phyloP scores from a whole-genome alignment of 53 echinoderm and acorn worm species.

The Paracentrotus lividus region DNA sequence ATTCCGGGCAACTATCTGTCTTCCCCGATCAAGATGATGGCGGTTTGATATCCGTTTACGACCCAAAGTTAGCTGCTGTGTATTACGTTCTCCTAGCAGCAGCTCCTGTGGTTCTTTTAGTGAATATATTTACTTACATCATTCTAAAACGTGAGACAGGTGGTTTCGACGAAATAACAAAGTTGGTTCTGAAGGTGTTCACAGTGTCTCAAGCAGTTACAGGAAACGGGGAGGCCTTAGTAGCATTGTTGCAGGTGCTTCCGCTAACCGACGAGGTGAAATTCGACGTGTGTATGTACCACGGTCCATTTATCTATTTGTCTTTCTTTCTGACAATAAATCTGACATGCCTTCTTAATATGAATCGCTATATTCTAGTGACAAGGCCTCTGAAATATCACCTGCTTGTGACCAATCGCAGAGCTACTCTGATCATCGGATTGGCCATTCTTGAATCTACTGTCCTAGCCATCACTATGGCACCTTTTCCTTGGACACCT shows the following conservation, averaged over 20 bases:
- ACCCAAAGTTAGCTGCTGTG: not conserved
- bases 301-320: not conserved
- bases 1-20: too few relatives aligned
- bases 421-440: not conserved
- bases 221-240: not conserved
- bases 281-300: not conserved
- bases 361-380: not conserved
- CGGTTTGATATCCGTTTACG: not conserved
- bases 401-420: slow-evolving; percentile 4
- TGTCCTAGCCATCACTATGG: not conserved
- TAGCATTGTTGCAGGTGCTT: not conserved
- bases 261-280: not conserved
- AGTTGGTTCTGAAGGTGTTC: not conserved
- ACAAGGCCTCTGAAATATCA: not conserved
- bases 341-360: slow-evolving; percentile 1
- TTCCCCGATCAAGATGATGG: too few relatives aligned
- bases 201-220: not conserved
- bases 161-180: slow-evolving; percentile 41
- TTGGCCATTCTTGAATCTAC: not conserved
- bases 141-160: not conserved
- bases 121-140: not conserved
- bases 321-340: not conserved
- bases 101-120: not conserved
- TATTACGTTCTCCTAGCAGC: not conserved
- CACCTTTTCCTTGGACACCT: not conserved